Base-by-base conservation (phyloP, 35 echinoderm and acorn worm genomes). In the Ophioderma brevispina region DNA sequence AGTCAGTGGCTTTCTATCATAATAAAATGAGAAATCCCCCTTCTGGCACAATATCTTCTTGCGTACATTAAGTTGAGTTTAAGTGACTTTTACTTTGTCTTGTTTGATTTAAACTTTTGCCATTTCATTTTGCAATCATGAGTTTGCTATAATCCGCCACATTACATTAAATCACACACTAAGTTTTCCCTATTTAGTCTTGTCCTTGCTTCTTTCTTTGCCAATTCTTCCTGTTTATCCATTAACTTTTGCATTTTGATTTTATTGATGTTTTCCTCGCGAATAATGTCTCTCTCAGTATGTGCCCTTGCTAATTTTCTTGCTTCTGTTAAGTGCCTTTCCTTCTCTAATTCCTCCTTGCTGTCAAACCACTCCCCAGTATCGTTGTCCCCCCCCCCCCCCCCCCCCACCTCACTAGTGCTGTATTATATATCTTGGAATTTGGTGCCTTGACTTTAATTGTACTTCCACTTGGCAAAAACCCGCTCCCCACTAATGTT, bases 401-500 rank as follows among this genome's bases (percentile, higher is more conserved):
- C 38, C n/a, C n/a, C n/a, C n/a, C 42, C 37, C 42, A 82, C 11
- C n/a, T n/a, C 21, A 82, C 38, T 35, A 41, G n/a, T 40, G 37
- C 80, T 41, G 42, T 82, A 42, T 82, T 41, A 28, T 43, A 41
- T 6, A 40, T 4, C 23, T 43, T 82, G n/a, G 17, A 28, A 28
- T 82, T 82, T 37, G 80, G 80, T 37, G 80, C 80, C 28, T 38
- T 3, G 3, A 31, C 42, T 31, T 41, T 10, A 15, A 41, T 41
- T 25, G n/a, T 82, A 38, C 23, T 82, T 43, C 38, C 37, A 43
- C 35, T 41, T 31, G 1, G 37, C 42, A 84, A 84, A 84, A 55
- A 84, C 36, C 55, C 81, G n/a, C 39, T 84, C 81, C 31, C 81
- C 81, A 84, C 81, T 84, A 38, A 84, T 84, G 23, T 84, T 84